Evolutionary conservation across 2,797 vertebrate genomes (phyloP).

Genomic region (Mus minutoides): DNA sequence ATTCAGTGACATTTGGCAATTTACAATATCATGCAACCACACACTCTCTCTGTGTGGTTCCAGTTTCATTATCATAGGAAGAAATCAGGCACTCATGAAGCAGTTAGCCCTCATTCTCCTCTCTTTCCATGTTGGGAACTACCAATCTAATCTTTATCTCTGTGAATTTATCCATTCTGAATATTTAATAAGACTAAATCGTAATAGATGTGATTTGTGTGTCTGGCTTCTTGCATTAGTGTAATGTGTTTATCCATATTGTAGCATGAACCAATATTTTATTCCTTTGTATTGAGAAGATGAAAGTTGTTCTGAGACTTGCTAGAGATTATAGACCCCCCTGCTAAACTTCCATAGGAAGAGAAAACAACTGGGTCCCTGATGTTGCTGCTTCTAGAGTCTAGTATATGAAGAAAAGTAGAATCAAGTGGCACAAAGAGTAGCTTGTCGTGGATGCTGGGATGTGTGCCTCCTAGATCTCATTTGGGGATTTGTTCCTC

Average conservation of each 20-base stretch:
- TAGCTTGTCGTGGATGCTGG: not conserved
- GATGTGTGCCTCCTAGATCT: not conserved
- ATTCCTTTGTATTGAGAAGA: not conserved
- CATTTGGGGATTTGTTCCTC: not conserved
- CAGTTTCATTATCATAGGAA: not conserved
- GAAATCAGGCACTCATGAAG: not conserved
- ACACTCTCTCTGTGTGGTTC: not conserved
- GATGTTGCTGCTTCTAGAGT: slow-evolving; percentile 35
- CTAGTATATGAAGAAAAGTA: not conserved
- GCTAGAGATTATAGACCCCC: not conserved
- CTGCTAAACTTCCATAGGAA: not conserved
- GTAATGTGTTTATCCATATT: not conserved
- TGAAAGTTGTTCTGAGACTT: slow-evolving; percentile 19
- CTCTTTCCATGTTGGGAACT: not conserved
- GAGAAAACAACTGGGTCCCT: not conserved
- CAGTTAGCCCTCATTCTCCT: not conserved
- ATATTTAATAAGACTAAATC: slow-evolving; percentile 24
- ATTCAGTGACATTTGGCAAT: not conserved
- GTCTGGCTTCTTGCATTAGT: slow-evolving; percentile 22
- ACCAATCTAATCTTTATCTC: not conserved
- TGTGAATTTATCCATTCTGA: slow-evolving; percentile 14
- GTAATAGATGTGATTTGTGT: not conserved
- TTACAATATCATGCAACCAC: not conserved
- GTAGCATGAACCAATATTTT: not conserved
- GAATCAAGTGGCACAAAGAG: not conserved